These are phyloP conservation scores for Hypothenemus hampei DNA, from an alignment of 1,140 invertebrate genomes.

Conservation along the genomic window DNA sequence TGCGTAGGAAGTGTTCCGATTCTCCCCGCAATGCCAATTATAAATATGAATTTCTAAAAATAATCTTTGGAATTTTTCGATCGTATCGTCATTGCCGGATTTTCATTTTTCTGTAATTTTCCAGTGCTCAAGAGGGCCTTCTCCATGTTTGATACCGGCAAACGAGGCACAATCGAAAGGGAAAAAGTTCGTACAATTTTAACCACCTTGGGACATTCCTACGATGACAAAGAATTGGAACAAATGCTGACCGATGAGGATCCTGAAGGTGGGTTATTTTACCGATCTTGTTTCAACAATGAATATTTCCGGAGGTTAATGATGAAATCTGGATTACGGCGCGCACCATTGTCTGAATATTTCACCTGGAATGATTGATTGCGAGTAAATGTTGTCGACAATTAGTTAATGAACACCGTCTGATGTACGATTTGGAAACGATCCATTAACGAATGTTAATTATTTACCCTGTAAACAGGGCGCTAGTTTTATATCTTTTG, in stretches of 20 bases:
- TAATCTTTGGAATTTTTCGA: constrained; percentile 2
- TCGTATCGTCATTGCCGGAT: neutral
- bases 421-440: too few species aligned
- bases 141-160: constrained; percentile 72
- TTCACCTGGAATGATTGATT: neutral
- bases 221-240: constrained; percentile 66
- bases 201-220: constrained; percentile 69
- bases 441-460: too few species aligned
- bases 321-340: neutral
- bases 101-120: constrained; percentile 15
- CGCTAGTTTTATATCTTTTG: too few species aligned
- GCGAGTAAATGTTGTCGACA: too few species aligned
- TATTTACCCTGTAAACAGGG: too few species aligned
- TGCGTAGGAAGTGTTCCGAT: neutral
- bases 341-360: neutral
- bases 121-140: constrained; percentile 66
- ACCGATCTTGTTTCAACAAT: too few species aligned
- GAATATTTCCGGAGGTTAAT: too few species aligned
- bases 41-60: neutral
- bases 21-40: too few species aligned
- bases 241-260: constrained; percentile 63
- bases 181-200: constrained; percentile 70
- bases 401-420: too few species aligned
- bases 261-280: constrained; percentile 56
- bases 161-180: constrained; percentile 66